Evolutionary conservation across 2,888 invertebrate species (phyloP), one percentile per base, ranked within the genome.

Genomic region (Cataglyphis livida): DNA sequence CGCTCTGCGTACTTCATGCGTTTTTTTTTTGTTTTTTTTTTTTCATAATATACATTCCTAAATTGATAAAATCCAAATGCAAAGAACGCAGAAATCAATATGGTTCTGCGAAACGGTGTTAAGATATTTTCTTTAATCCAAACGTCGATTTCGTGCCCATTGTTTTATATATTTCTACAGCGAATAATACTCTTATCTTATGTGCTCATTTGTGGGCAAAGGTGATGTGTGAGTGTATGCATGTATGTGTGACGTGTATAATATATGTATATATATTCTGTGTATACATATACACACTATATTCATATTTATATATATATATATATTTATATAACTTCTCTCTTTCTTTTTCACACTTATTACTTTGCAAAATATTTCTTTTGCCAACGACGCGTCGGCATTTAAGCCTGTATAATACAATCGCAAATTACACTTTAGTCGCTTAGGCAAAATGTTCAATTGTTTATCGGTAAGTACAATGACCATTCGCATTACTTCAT

Each of bases 351-450:
- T 90, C 91, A 91, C 91, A 90, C 91, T 92, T 86, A 88, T 92
- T 90, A 92, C 86, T 90, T 91, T 90, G 91, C 91, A 93, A 92
- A 93, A 93, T 92, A 92, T 91, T 90, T 92, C 88, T 90, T 90
- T 91, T 87, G 88, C 89, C 91, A 89, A 90, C 87, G 85, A 90
- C 87, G 86, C 87, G 87, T 86, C 90, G 89, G 83, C 89, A 86
- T 87, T 51, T 91, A 92, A 91, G 91, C 90, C 92, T 91, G 91
- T 92, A 92, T 92, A 91, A 92, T 93, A 93, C 91, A 93, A 92
- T 88, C 84, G 89, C 90, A 86, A 90, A 89, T 92, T 88, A 91
- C 91, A 90, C 79, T 87, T 84, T 84, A 82, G 86, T 90, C 87
- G 88, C 90, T 91, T 91, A 91, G 93, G 92, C 92, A 92, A 91